Conservation (phyloP, 2,888 invertebrate genomes). For the Tromatobia lineatoria region DNA sequence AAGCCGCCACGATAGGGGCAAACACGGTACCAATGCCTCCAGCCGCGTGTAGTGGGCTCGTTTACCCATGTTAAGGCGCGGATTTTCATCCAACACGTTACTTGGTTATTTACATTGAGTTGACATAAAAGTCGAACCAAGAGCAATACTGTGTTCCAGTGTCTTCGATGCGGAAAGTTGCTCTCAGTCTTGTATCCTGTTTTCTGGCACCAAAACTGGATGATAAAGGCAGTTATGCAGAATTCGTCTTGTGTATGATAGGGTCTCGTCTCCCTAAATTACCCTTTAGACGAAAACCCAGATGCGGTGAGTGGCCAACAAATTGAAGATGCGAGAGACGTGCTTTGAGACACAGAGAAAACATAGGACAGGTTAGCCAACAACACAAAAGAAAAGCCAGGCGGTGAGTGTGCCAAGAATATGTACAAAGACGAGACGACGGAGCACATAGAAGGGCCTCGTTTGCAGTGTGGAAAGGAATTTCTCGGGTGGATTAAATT, state of each 20-base stretch:
- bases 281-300: background rate
- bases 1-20: background rate
- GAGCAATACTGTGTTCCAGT: conserved; percentile 51
- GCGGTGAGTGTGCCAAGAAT: background rate
- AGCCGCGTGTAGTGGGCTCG: conserved; percentile 42
- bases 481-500: conserved; percentile 47
- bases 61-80: conserved; percentile 65
- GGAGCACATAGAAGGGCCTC: background rate
- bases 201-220: background rate
- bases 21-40: background rate
- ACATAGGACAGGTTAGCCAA: background rate
- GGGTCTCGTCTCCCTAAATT: background rate
- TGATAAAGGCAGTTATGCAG: background rate
- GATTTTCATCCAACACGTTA: conserved; percentile 71
- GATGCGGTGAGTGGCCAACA: too few relatives aligned
- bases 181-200: conserved; percentile 19
- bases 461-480: conserved; percentile 17
- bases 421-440: conserved; percentile 18
- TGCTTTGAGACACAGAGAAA: background rate
- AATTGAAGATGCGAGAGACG: background rate
- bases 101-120: conserved; percentile 73
- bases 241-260: background rate
- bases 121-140: conserved; percentile 62
- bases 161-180: conserved; percentile 4
- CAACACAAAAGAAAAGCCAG: background rate